Evolutionary conservation across 2,113 vertebrate species (phyloP), one percentile per base, ranked within the genome.

Genomic region (Toxotes chatareus): DNA sequence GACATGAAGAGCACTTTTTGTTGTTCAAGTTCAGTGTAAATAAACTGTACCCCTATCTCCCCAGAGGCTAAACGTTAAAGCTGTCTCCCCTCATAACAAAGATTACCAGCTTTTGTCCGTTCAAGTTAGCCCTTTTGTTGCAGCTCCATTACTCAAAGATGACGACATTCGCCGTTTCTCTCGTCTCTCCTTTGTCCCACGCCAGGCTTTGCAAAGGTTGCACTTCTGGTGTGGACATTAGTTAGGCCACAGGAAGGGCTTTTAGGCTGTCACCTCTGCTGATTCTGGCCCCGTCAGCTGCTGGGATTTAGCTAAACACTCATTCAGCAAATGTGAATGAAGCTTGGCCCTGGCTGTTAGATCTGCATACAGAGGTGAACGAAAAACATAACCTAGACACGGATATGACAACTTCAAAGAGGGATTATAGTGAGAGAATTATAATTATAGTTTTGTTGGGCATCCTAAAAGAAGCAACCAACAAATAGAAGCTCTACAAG

Each of bases 321-420:
- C 87, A 92, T 90, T 95, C 94, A 95, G 94, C 93, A 92, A 89
- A 91, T 93, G 93, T 93, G 91, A 94, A 94, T 91, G 92, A 83
- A 86, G 85, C 77, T 19, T 1, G 4, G 70, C 34, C 32, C 67
- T 12, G 61, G 46, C 77, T 67, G 83, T 67, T 65, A 40, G 64
- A 78, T 62, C 72, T 65, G 40, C 70, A 36, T 14, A 19, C 60
- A 27, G 76, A 80, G 73, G 75, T 72, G 46, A 84, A 66, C 74
- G 82, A 46, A 72, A 76, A 86, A 71, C 73, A 76, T 27, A 78
- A 75, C 77, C 51, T 80, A 74, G 7, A 3, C 31, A 7, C 42
- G 42, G 4, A 44, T 13, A 38, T 66, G 65, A 67, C 44, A 70
- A 55, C 21, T 32, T 65, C 3, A 40, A 66, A 64, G 49, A 42